Conservation (phyloP, 2,113 vertebrate genomes). For the Xerus inauris region DNA sequence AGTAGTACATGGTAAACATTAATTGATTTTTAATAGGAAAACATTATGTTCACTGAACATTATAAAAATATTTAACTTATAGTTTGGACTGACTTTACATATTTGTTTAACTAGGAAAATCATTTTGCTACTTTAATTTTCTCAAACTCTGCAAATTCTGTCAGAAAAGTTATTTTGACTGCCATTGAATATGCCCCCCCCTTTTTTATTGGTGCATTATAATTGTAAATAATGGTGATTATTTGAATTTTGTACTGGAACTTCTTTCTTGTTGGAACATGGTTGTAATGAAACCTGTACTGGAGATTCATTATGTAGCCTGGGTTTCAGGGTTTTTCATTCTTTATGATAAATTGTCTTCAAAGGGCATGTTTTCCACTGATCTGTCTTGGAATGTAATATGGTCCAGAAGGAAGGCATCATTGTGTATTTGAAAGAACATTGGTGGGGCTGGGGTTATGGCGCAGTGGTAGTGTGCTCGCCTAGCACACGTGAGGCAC, state of each 20-base stretch:
- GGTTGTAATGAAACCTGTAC: not conserved
- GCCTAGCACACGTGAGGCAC: too few species aligned
- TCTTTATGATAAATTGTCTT: conserved; percentile 1
- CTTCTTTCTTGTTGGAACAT: conserved; percentile 21
- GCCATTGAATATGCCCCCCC: not conserved
- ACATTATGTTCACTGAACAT: conserved; percentile 20
- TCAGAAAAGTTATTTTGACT: conserved; percentile 55
- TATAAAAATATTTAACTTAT: not conserved
- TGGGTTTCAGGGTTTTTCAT: conserved; percentile 44
- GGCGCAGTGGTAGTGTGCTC: too few species aligned
- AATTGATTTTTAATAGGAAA: not conserved
- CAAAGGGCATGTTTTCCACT: not conserved
- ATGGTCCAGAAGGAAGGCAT: not conserved
- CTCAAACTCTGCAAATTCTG: conserved; percentile 14
- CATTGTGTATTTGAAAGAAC: not conserved
- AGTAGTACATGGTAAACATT: not conserved
- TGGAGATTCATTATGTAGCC: conserved; percentile 15
- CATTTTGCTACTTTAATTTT: conserved; percentile 49
- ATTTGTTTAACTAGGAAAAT: not conserved
- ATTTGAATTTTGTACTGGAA: conserved; percentile 28
- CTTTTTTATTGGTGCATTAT: too few species aligned
- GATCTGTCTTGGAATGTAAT: conserved; percentile 12
- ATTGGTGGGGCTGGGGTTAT: too few species aligned
- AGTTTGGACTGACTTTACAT: not conserved
- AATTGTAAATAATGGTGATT: too few species aligned